phyloP scores from a whole-genome alignment of 2,113 vertebrate species.

The Nasalis larvatus region DNA sequence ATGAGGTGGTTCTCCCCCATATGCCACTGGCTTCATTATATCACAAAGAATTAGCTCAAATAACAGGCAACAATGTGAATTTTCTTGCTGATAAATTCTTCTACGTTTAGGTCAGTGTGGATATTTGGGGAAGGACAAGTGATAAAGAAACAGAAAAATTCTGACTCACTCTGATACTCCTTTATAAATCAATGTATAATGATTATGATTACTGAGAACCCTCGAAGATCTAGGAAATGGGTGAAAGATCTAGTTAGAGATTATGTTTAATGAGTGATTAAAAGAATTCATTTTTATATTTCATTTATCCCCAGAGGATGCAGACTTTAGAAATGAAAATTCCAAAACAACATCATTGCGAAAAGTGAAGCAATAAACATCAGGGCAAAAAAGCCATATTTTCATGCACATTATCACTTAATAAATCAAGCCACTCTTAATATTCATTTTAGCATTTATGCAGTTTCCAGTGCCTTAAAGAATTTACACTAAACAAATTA shows the following conservation, averaged over 20 bases:
- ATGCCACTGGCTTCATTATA: conserved; percentile 13
- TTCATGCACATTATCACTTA: conserved; percentile 53
- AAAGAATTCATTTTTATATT: conserved; percentile 1
- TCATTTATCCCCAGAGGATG: neutral
- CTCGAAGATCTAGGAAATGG: neutral
- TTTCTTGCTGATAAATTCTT: neutral
- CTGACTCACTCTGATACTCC: neutral
- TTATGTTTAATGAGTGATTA: conserved; percentile 1
- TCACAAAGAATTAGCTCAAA: conserved; percentile 23
- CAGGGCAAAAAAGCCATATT: conserved; percentile 2
- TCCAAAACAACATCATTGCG: neutral
- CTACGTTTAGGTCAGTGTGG: neutral
- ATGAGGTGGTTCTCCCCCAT: conserved; percentile 71
- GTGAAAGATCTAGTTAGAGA: neutral
- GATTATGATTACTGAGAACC: neutral
- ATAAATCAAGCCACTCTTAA: conserved; percentile 68
- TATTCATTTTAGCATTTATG: conserved; percentile 58
- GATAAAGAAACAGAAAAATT: neutral
- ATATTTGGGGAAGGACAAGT: neutral
- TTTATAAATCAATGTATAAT: neutral
- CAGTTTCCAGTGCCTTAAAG: conserved; percentile 57
- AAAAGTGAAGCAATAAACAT: conserved; percentile 1
- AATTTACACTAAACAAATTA: conserved; percentile 73
- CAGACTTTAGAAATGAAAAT: conserved; percentile 40
- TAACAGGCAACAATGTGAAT: neutral